Evolutionary conservation across 2,888 invertebrate genomes (phyloP).

Genomic region (Neuroscelio doddi): DNA sequence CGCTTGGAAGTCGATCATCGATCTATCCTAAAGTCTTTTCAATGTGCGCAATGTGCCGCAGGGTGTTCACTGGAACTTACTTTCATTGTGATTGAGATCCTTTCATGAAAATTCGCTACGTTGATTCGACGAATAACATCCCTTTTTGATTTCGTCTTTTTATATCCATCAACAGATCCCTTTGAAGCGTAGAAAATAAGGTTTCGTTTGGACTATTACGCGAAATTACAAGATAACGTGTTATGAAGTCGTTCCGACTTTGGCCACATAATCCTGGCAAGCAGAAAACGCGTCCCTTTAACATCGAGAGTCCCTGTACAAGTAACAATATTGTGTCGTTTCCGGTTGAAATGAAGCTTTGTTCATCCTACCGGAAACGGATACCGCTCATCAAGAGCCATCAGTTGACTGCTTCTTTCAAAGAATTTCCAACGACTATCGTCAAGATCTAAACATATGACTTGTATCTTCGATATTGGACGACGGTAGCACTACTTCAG

Average conservation of each 20-base stretch:
- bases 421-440: not conserved
- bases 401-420: slow-evolving; percentile 48
- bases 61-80: slow-evolving; percentile 12
- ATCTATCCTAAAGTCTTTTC: slow-evolving; percentile 6
- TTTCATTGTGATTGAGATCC: slow-evolving; percentile 12
- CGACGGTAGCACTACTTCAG: not conserved
- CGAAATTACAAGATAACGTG: slow-evolving; percentile 15
- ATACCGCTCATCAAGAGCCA: slow-evolving; percentile 69
- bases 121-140: slow-evolving; percentile 13
- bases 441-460: not conserved
- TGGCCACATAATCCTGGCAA: not conserved
- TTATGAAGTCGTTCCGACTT: slow-evolving; percentile 8
- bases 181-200: slow-evolving; percentile 9
- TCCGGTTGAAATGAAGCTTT: slow-evolving; percentile 65
- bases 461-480: not conserved
- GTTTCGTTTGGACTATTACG: slow-evolving; percentile 12
- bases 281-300: slow-evolving; percentile 2
- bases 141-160: not conserved
- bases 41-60: not conserved
- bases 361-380: slow-evolving; percentile 67
- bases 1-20: slow-evolving; percentile 8
- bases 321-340: slow-evolving; percentile 68
- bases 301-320: slow-evolving; percentile 7
- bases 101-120: slow-evolving; percentile 9
- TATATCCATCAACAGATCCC: not conserved